phyloP scores from a whole-genome alignment of 1,140 invertebrate species.

The Rhysida immarginata region DNA sequence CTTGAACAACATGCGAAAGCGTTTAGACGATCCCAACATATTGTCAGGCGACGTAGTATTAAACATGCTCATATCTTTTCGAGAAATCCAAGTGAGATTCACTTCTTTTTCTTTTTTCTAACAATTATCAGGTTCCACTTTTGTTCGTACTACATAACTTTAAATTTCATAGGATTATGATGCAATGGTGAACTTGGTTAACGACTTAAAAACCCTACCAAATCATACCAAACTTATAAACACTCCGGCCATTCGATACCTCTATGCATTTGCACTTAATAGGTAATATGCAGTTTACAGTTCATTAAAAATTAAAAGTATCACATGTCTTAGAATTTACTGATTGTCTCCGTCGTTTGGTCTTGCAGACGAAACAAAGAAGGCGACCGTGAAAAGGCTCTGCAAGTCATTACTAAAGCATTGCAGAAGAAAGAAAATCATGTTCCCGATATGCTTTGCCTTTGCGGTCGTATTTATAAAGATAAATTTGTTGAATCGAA shows the following conservation, averaged over 20 bases:
- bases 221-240: constrained; percentile 77
- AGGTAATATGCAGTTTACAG: constrained; percentile 42
- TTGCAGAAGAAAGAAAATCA: constrained; percentile 82
- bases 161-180: constrained; percentile 65
- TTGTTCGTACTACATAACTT: background rate
- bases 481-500: constrained; percentile 95
- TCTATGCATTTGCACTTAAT: constrained; percentile 95
- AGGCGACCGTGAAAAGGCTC: constrained; percentile 85
- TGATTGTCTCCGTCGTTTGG: no score
- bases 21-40: constrained; percentile 92
- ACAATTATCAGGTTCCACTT: background rate
- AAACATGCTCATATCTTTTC: constrained; percentile 79
- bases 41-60: constrained; percentile 85
- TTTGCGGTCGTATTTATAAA: constrained; percentile 97
- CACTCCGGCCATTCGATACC: constrained; percentile 74
- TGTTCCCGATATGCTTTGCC: constrained; percentile 88
- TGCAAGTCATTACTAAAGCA: constrained; percentile 79
- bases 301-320: no score
- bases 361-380: constrained; percentile 63
- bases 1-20: constrained; percentile 74
- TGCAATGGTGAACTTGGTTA: constrained; percentile 92
- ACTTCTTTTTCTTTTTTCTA: background rate
- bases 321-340: no score
- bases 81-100: constrained; percentile 59
- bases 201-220: constrained; percentile 84